Percentiles rank a stretch among this genome's conserved stretches.
Evolutionary conservation across 2,797 vertebrate genomes (phyloP).

Genomic region (Apodemus agrarius): DNA sequence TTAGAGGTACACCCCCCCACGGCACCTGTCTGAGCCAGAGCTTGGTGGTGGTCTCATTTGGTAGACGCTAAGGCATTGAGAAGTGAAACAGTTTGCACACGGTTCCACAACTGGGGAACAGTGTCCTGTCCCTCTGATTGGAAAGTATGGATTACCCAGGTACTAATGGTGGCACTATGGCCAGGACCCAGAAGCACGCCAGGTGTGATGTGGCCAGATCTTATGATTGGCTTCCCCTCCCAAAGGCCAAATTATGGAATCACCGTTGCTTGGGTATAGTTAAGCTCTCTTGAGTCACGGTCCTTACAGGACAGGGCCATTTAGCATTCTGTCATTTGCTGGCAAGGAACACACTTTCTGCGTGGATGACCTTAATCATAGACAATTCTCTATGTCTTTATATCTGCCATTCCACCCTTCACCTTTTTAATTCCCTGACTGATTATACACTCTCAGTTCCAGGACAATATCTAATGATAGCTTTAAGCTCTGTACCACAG

Average conservation of each 20-base stretch:
- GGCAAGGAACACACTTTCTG: neutral
- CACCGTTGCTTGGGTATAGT: neutral
- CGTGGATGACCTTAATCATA: neutral
- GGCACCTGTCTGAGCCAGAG: neutral
- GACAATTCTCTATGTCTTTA: slow-evolving; percentile 7
- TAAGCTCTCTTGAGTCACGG: neutral
- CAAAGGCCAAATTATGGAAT: neutral
- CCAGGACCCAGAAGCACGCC: neutral
- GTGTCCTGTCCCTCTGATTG: neutral
- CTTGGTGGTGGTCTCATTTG: neutral
- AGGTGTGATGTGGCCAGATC: neutral
- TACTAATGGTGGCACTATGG: neutral
- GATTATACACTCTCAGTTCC: neutral
- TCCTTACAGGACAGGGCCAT: no score
- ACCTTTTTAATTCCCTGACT: neutral
- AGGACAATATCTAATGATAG: neutral
- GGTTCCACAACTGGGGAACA: neutral
- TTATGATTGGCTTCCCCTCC: neutral
- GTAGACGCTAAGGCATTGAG: neutral
- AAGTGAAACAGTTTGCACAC: neutral
- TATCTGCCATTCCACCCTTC: neutral
- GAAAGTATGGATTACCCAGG: neutral
- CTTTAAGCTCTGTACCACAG: neutral
- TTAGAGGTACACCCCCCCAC: neutral
- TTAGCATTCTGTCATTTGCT: neutral